These are phyloP conservation scores for Drosophila oshimai DNA, from an alignment of 1,140 invertebrate species.

Conservation along the genomic window DNA sequence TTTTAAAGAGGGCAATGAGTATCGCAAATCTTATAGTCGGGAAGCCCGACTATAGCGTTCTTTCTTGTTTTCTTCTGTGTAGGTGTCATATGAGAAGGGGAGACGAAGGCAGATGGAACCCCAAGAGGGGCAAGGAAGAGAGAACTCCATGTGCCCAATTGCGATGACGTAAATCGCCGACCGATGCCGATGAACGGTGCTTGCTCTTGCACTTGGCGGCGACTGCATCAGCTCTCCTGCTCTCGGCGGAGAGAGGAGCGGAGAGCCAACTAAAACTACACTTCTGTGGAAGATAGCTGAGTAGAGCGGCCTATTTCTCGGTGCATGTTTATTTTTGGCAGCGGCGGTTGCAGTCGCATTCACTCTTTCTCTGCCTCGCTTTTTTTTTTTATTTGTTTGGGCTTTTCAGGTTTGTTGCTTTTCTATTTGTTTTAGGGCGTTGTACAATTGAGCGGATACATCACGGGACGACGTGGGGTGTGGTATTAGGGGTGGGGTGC, in stretches of 20 bases:
- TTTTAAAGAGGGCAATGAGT: too few relatives aligned
- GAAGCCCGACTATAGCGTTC: too few relatives aligned
- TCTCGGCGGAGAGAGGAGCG: constrained; percentile 42
- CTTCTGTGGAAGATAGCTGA: constrained; percentile 10
- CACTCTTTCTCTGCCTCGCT: constrained; percentile 50
- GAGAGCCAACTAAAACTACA: constrained; percentile 39
- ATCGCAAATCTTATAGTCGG: too few relatives aligned
- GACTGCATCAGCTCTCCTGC: constrained; percentile 2
- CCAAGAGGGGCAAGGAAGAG: neutral
- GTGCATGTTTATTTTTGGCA: constrained; percentile 72
- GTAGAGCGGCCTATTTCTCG: constrained; percentile 67
- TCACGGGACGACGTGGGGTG: constrained; percentile 50
- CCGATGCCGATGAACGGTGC: constrained; percentile 17
- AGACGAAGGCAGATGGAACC: neutral
- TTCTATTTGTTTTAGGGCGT: constrained; percentile 62
- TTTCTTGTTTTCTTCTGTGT: too few relatives aligned
- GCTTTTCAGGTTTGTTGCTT: constrained; percentile 6
- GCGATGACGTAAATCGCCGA: constrained; percentile 68
- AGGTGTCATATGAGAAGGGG: neutral
- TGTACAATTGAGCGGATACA: constrained; percentile 51
- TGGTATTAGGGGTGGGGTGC: neutral
- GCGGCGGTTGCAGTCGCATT: constrained; percentile 45
- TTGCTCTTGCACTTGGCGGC: constrained; percentile 69
- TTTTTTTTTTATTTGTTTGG: constrained; percentile 26
- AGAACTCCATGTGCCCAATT: neutral